Evolutionary conservation across 2,888 invertebrate genomes (phyloP), one percentile per base, ranked within the genome.

Genomic region (Andricus curvator): DNA sequence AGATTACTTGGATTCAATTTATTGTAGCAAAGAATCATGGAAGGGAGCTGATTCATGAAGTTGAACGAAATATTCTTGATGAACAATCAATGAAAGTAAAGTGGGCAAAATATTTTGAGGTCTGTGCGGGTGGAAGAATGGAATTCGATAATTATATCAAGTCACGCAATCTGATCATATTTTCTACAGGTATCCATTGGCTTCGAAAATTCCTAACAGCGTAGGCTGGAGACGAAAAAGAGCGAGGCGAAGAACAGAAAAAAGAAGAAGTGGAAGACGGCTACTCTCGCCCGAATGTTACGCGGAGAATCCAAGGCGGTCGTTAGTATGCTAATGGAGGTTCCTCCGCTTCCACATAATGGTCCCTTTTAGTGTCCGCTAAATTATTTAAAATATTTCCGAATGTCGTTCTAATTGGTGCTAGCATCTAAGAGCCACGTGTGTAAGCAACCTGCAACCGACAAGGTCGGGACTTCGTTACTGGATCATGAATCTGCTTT

Each of bases 271-370:
- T 66, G 67, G 74, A 78, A 81, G 62, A 68, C 74, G 79, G 80
- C 77, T 83, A 83, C 80, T 85, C 84, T 82, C 77, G 84, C 77
- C 82, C 84, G 86, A 86, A 88, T 88, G 90, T 89, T 88, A 88
- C 88, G 88, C 87, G 81, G 85, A 82, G 90, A 90, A 89, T 89
- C 88, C 88, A 86, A 88, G 87, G 81, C 86, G 89, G 90, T 91
- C 90, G 91, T 92, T 91, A 91, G 92, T 91, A 92, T 92, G 92
- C 91, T 91, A 92, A 92, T 91, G 90, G 89, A 88, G 80, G 85
- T 86, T 86, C 87, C 84, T 82, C 79, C 77, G 83, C 67, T 70
- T 60, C 81, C 81, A 78, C 77, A 81, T 83, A 84, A 84, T 84
- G 82, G 82, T 79, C 83, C 64, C 80, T 80, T 81, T 80, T 79